phyloP scores from a whole-genome alignment of 2,888 invertebrate species.

The Muschampia plurimacula region DNA sequence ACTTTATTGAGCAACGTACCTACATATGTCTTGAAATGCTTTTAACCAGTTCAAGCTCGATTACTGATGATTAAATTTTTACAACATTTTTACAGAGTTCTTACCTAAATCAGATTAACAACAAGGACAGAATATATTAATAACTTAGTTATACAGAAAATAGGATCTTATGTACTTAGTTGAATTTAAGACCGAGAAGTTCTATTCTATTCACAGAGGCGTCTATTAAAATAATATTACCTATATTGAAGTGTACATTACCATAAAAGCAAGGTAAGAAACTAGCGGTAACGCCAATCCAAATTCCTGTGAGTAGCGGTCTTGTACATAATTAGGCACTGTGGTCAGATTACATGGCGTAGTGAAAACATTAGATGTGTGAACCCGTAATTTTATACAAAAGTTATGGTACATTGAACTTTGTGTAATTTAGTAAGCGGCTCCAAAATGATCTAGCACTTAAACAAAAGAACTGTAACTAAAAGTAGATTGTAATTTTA shows the following conservation, averaged over 20 bases:
- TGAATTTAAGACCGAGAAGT: too few species aligned
- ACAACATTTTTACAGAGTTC: too few species aligned
- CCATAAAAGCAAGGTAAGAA: slow-evolving; percentile 43
- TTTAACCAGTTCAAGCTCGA: too few species aligned
- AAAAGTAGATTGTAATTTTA: slow-evolving; percentile 36
- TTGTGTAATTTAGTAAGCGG: slow-evolving; percentile 74
- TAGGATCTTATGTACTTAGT: too few species aligned
- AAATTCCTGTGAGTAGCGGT: slow-evolving; percentile 77
- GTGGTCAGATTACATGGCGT: slow-evolving; percentile 74
- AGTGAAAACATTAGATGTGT: slow-evolving; percentile 81
- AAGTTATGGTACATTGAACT: slow-evolving; percentile 80
- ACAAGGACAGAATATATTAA: too few species aligned
- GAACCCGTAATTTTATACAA: slow-evolving; percentile 81
- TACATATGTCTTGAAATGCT: too few species aligned
- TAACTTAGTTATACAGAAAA: too few species aligned
- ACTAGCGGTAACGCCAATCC: slow-evolving; percentile 71
- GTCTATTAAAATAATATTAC: slow-evolving; percentile 2
- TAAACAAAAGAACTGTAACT: slow-evolving; percentile 49
- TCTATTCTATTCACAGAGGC: not conserved
- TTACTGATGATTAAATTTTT: too few species aligned
- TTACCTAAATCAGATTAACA: too few species aligned
- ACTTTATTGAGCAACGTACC: too few species aligned
- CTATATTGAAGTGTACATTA: slow-evolving; percentile 24
- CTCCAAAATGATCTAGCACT: slow-evolving; percentile 61
- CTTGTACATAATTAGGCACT: slow-evolving; percentile 67